Evolutionary conservation across 2,113 vertebrate genomes (phyloP).

Genomic region (Solea senegalensis): DNA sequence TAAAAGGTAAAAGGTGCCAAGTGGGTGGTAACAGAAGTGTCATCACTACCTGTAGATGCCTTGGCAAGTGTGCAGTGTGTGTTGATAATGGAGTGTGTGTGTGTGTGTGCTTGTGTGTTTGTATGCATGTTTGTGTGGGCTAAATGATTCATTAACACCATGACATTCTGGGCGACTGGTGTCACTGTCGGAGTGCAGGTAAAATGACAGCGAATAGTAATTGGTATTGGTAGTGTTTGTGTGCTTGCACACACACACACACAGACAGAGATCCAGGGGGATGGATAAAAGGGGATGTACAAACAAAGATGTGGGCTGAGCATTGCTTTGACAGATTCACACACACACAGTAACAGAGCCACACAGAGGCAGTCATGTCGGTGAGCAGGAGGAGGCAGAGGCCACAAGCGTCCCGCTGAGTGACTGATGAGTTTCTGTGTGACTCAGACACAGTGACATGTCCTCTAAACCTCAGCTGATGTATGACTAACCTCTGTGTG

Average conservation of each 20-base stretch:
- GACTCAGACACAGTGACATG: constrained; percentile 42
- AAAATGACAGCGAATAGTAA: constrained; percentile 20
- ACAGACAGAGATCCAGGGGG: no score
- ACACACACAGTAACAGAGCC: constrained; percentile 5
- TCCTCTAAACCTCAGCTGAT: constrained; percentile 40
- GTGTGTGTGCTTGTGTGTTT: background rate
- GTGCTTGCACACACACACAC: background rate
- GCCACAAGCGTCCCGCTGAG: constrained; percentile 13
- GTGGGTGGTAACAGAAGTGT: constrained; percentile 17
- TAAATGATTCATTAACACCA: constrained; percentile 51
- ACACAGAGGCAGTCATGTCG: constrained; percentile 10
- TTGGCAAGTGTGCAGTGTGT: constrained; percentile 12
- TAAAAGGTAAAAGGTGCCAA: constrained; percentile 39
- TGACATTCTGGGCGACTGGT: constrained; percentile 42
- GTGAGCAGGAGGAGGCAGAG: constrained; percentile 31
- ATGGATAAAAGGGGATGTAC: background rate
- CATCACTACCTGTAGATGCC: constrained; percentile 27
- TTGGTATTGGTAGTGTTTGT: background rate
- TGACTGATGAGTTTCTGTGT: constrained; percentile 40
- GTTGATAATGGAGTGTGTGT: background rate
- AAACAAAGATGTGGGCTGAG: background rate
- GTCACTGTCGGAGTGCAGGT: constrained; percentile 26
- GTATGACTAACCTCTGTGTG: constrained; percentile 34
- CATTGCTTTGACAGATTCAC: background rate
- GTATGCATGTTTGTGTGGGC: background rate